Base-by-base conservation (phyloP, 2,888 invertebrate species). In the Myopa testacea region DNA sequence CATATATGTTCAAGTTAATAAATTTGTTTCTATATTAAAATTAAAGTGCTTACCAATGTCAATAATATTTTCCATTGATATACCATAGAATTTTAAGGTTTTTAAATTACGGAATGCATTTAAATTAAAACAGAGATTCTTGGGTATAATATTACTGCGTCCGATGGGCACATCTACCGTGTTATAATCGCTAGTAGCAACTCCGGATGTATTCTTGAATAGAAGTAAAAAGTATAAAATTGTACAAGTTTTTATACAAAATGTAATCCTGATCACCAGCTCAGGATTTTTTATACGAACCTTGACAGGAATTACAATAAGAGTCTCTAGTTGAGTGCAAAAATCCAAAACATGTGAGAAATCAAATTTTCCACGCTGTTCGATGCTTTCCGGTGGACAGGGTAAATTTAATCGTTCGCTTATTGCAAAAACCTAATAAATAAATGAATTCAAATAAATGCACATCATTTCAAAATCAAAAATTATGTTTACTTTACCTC, bases 341-440 rank as follows among this genome's bases (percentile, higher is more conserved):
- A 96, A 95, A 89, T 98, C 98, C 75, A 98, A 88, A 1, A 98
- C 93, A 85, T 98, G 96, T 81, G 97, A 96, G 83, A 98, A 95
- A 89, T 98, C 97, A 84, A 93, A 95, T 88, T 93, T 94, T 84
- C 96, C 95, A 38, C 92, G 91, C 80, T 94, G 93, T 85, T 96
- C 96, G 78, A 93, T 91, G 60, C 79, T 85, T 3, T 93, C 91
- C 0, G 98, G 96, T 0, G 98, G 96, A 86, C 97, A 95, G 0
- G 97, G 95, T 84, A 96, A 93, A 88, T 95, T 95, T 72, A 98
- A 91, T 81, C 97, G 92, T 88, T 96, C 94, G 86, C 95, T 96
- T 78, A 98, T 94, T n/a, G 98, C 95, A 89, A 95, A 93, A 40
- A 98, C 90, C 95, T 98, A 91, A 78, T n/a, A 92, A 92, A 82